Conservation (phyloP, 35 echinoderm and acorn worm genomes). For the Amphiura filiformis region DNA sequence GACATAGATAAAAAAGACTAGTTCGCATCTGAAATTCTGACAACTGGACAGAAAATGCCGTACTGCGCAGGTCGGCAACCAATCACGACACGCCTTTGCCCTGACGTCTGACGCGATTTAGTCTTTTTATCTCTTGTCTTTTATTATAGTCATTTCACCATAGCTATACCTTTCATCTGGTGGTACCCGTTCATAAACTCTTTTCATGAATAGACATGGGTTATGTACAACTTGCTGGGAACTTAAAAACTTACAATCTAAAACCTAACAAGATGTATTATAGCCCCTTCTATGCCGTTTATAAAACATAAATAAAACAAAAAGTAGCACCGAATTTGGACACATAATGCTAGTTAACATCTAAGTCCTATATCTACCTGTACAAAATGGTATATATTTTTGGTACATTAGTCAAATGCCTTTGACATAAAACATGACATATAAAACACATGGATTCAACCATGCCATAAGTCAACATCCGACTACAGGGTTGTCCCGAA, state of each 20-base stretch:
- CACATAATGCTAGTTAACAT: not conserved
- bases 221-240: not conserved
- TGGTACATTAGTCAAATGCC: not conserved
- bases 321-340: slow-evolving; percentile 11
- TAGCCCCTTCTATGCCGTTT: slow-evolving; percentile 8
- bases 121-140: no score
- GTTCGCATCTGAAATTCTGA: no score
- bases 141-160: no score
- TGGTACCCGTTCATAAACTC: not conserved
- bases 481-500: no score
- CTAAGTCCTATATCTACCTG: not conserved
- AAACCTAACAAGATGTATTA: not conserved
- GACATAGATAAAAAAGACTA: no score
- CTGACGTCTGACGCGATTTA: no score
- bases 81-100: no score
- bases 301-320: not conserved
- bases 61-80: no score
- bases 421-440: not conserved
- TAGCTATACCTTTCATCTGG: no score
- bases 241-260: not conserved
- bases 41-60: no score
- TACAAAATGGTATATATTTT: slow-evolving; percentile 6
- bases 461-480: no score
- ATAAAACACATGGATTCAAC: not conserved
- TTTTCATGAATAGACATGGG: not conserved